These are phyloP conservation scores for Syncerus caffer DNA, from an alignment of 2,797 vertebrate genomes.

Conservation along the genomic window DNA sequence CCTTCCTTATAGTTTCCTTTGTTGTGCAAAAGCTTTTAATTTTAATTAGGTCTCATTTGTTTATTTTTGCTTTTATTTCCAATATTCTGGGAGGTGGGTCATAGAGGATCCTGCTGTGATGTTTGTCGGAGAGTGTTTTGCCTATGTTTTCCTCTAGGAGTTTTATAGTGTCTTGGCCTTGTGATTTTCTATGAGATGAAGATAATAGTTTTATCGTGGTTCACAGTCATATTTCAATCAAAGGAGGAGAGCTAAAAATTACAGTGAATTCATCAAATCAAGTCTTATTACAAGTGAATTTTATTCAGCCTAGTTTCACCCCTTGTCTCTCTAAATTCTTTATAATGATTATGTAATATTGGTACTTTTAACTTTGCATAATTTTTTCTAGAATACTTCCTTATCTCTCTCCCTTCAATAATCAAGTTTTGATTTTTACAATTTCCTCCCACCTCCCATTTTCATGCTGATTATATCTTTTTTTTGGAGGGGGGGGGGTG, in stretches of 20 bases:
- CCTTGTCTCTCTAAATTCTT: background rate
- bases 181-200: background rate
- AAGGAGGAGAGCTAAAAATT: background rate
- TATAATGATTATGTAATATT: background rate
- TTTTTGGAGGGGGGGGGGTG: too few species aligned
- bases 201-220: background rate
- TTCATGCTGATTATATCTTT: background rate
- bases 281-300: background rate
- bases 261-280: background rate
- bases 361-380: background rate
- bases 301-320: background rate
- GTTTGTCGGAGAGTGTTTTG: too few species aligned
- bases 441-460: background rate
- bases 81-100: too few species aligned
- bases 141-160: too few species aligned
- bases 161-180: background rate
- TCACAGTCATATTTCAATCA: background rate
- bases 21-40: too few species aligned
- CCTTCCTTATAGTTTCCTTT: too few species aligned
- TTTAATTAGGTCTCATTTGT: too few species aligned
- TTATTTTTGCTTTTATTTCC: too few species aligned
- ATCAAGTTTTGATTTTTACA: slow-evolving; percentile 5
- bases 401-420: background rate
- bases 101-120: too few species aligned
- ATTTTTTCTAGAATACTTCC: background rate